Evolutionary conservation across 2,888 invertebrate species (phyloP).

Genomic region (Venustoraphidia nigricollis): DNA sequence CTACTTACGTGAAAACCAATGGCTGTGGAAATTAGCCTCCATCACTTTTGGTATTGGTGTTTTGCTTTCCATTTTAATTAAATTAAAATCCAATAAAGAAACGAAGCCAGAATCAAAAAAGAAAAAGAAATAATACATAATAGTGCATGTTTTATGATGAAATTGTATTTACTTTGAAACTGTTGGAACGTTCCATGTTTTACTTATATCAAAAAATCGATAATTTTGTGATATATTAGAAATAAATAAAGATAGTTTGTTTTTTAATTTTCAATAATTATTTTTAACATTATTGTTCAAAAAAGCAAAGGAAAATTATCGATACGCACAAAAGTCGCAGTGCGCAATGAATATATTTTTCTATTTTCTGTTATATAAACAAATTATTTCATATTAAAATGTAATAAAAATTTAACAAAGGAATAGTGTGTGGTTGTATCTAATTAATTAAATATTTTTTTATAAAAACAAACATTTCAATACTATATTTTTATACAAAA

Average conservation of each 20-base stretch:
- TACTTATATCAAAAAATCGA: neutral
- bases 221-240: neutral
- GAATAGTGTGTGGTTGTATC: too few relatives aligned
- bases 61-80: slow-evolving; percentile 23
- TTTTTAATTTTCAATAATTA: too few relatives aligned
- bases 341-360: too few relatives aligned
- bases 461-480: too few relatives aligned
- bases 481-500: too few relatives aligned
- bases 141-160: slow-evolving; percentile 8
- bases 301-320: too few relatives aligned
- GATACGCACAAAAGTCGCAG: too few relatives aligned
- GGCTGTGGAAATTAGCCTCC: slow-evolving; percentile 35
- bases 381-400: too few relatives aligned
- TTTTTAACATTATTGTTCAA: too few relatives aligned
- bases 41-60: slow-evolving; percentile 29
- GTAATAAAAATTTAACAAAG: too few relatives aligned
- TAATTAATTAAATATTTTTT: too few relatives aligned
- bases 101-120: slow-evolving; percentile 13
- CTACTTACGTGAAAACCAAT: slow-evolving; percentile 37
- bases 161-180: slow-evolving; percentile 4
- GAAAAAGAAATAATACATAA: slow-evolving; percentile 8
- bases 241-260: slow-evolving; percentile 8
- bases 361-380: too few relatives aligned
- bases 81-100: slow-evolving; percentile 12
- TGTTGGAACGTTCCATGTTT: neutral